Percentiles rank a stretch among this genome's conserved stretches.
Conservation (phyloP, 2,797 vertebrate genomes). For the Sebastiscus tertius region DNA sequence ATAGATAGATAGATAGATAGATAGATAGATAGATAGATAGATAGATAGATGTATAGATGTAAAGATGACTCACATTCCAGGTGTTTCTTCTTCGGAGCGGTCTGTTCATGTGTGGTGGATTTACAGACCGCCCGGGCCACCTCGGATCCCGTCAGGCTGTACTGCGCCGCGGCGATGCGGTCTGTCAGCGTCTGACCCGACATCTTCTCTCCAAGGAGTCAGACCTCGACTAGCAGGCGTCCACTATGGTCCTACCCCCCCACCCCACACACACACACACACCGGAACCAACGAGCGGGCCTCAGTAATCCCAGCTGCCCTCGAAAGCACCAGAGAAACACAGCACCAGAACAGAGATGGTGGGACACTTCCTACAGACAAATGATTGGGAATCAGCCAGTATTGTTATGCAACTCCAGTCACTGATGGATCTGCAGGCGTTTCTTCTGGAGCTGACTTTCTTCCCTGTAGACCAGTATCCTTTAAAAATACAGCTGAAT, state of each 20-base stretch:
- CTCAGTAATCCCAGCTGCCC: conserved; percentile 60
- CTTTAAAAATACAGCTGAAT: background rate
- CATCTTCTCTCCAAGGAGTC: conserved; percentile 86
- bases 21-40: no score
- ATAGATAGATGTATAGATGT: no score
- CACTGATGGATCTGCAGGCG: conserved; percentile 17
- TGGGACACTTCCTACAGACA: conserved; percentile 4
- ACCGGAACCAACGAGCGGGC: conserved; percentile 17
- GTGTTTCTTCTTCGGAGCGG: conserved; percentile 99
- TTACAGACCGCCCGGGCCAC: conserved; percentile 97
- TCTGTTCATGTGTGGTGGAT: conserved; percentile 98
- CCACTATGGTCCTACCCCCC: conserved; percentile 65
- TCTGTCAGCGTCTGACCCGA: conserved; percentile 99
- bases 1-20: no score
- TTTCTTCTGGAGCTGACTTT: conserved; percentile 41
- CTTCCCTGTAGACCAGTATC: background rate
- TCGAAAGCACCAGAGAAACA: conserved; percentile 20
- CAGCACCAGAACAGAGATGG: background rate
- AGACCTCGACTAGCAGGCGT: conserved; percentile 56
- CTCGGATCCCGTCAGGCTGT: conserved; percentile 97
- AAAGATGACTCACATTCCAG: conserved; percentile 93
- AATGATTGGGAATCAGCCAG: background rate
- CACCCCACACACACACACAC: background rate
- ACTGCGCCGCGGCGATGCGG: conserved; percentile 99
- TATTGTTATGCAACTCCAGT: no score